Percentiles rank a stretch among this genome's conserved stretches.
Conservation (phyloP, 1,140 invertebrate genomes). For the Nebria ingens region DNA sequence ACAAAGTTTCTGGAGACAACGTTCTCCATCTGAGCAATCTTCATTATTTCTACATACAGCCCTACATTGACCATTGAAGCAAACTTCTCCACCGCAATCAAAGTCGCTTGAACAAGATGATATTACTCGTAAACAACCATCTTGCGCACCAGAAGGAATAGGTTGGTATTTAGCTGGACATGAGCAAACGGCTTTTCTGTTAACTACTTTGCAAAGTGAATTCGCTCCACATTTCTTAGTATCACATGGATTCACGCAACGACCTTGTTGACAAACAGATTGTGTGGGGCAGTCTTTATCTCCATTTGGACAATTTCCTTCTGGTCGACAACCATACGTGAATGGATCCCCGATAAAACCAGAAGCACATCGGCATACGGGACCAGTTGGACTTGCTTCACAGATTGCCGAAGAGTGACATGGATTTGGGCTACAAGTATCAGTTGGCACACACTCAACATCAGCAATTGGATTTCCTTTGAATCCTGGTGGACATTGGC, state of each 20-base stretch:
- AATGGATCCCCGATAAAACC: conserved; percentile 68
- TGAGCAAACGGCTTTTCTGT: conserved; percentile 61
- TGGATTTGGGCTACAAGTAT: conserved; percentile 63
- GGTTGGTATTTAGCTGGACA: conserved; percentile 64
- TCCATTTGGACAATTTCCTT: conserved; percentile 57
- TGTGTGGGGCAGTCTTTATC: conserved; percentile 65
- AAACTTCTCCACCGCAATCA: conserved; percentile 68
- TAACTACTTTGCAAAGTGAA: conserved; percentile 61
- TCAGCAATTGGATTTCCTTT: conserved; percentile 69
- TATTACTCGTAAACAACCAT: conserved; percentile 60
- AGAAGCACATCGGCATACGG: conserved; percentile 62
- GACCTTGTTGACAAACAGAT: conserved; percentile 57
- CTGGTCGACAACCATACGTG: conserved; percentile 58
- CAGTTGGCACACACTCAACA: conserved; percentile 57
- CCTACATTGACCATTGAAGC: conserved; percentile 72
- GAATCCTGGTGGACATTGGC: conserved; percentile 75
- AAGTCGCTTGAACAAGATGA: conserved; percentile 55
- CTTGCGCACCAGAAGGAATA: conserved; percentile 43
- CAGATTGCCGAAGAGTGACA: conserved; percentile 75
- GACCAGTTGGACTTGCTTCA: conserved; percentile 49
- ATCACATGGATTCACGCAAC: conserved; percentile 68
- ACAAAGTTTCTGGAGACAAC: conserved; percentile 68
- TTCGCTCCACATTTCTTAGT: conserved; percentile 60
- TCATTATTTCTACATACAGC: conserved; percentile 63
- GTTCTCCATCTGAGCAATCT: conserved; percentile 72